Evolutionary conservation across 2,113 vertebrate genomes (phyloP), one percentile per base, ranked within the genome.

Genomic region (Myotis lucifugus): DNA sequence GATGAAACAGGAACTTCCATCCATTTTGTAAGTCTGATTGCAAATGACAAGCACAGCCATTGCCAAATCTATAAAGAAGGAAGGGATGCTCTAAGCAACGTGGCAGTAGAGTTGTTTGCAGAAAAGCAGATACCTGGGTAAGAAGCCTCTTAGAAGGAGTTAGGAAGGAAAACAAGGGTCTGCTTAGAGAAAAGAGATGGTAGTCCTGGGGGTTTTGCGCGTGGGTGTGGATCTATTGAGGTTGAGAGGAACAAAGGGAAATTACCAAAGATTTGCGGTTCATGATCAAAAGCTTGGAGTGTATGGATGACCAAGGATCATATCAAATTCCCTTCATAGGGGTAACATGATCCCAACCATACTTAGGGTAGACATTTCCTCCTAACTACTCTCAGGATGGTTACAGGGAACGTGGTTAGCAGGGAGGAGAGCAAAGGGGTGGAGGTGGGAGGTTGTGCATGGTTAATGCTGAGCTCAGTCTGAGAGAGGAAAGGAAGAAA

Each of bases 1-100:
- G 32, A 59, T 82, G 40, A 95, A 94, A 94, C 19, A 61, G 48
- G 42, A 83, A 91, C 92, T 91, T n/a, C n/a, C 50, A 42, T 73
- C 14, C 13, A 13, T 91, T 73, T 93, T 73, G 73, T 74, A 82
- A 86, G 67, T 50, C 21, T 69, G 73, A 81, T 74, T 56, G 78
- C 85, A 74, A 29, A 79, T 54, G 66, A 74, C 82, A 91, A 21
- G 73, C 19, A 86, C 52, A 79, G 23, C 7, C 72, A 0, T 59
- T 87, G 37, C 64, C 52, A 59, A 66, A 72, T 42, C 23, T n/a
- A 5, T 72, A 42, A 37, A 50, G 46, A 85, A 79, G 78, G 59
- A 90, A 72, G 72, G 79, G 72, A 34, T 77, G 79, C 40, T 67
- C 29, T n/a, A 84, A 93, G 17, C 59, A 7, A 5, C n/a, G 14